phyloP scores from a whole-genome alignment of 1,140 invertebrate species.

The Drosophila biarmipes region DNA sequence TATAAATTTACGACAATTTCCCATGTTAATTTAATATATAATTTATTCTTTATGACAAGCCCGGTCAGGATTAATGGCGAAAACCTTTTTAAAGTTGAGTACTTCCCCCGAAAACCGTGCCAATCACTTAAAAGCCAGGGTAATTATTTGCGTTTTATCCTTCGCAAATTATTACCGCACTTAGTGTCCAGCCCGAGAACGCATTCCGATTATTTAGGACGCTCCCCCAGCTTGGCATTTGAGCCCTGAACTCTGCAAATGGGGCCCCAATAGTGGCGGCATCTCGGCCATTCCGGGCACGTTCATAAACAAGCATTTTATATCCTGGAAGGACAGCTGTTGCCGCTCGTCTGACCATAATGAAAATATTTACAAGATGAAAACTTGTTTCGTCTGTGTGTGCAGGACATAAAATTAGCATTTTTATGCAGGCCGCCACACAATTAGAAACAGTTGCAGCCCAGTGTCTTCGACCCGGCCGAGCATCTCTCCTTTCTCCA shows the following conservation, averaged over 20 bases:
- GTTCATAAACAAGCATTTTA: conserved; percentile 62
- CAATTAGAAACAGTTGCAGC: conserved; percentile 58
- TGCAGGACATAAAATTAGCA: conserved; percentile 72
- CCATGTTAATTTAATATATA: neutral
- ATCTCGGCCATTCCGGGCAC: conserved; percentile 50
- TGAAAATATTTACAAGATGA: conserved; percentile 63
- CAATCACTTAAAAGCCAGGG: conserved; percentile 6
- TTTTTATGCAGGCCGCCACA: conserved; percentile 69
- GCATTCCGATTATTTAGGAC: conserved; percentile 36
- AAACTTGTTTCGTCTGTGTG: conserved; percentile 52
- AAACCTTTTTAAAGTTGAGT: conserved; percentile 9
- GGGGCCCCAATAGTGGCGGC: conserved; percentile 5
- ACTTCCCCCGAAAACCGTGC: neutral
- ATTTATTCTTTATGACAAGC: neutral
- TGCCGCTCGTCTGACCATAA: conserved; percentile 44
- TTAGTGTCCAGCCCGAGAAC: conserved; percentile 18
- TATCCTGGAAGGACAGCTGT: conserved; percentile 48
- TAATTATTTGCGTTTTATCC: conserved; percentile 26
- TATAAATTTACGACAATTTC: too few relatives aligned
- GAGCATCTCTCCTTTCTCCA: conserved; percentile 2
- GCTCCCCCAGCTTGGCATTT: conserved; percentile 17
- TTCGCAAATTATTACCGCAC: conserved; percentile 40
- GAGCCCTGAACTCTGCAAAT: conserved; percentile 29
- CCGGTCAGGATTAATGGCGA: neutral
- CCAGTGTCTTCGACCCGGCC: conserved; percentile 20